Evolutionary conservation across 2,113 vertebrate species (phyloP), one percentile per base, ranked within the genome.

Genomic region (Oreocharis arfaki): DNA sequence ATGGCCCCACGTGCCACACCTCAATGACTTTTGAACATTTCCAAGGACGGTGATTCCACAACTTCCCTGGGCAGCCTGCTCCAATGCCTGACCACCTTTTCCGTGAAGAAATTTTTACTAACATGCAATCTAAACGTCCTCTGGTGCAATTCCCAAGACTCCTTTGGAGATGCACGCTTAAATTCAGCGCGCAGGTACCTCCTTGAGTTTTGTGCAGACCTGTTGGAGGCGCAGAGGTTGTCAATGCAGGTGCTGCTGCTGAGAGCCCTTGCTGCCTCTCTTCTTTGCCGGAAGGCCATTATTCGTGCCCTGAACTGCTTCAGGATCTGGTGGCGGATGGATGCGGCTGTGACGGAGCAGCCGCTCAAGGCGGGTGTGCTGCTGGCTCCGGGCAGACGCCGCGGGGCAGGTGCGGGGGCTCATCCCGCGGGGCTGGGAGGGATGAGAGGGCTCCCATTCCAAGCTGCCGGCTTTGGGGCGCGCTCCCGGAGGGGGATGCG

Each of bases 281-380:
- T 44, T 9, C 60, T 53, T 53, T 4, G 4, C 52, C 61, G 5
- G 42, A 15, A 39, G 7, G 44, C 24, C 24, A 0, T 0, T 11
- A 2, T 28, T 23, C 14, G 0, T 3, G 6, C 18, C 61, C 41
- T 3, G 42, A 24, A 0, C 27, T 1, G 28, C 17, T 0, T 1
- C 5, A 3, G 59, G 26, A 12, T 4, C 3, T 1, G 47, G 16
- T 1, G 10, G 16, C 3, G 18, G n/a, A 8, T 0, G 39, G 55
- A 21, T 3, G 35, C 0, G 39, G 33, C 57, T 5, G 57, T 1
- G 33, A 5, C 39, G 8, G 16, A 3, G 9, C 53, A 4, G 56
- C 11, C 7, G 0, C 83, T 27, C 10, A 4, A 1, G 28, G 2
- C 13, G 33, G 60, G 6, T 0, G 61, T 1, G 69, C 60, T 5